These are phyloP conservation scores for Balaeniceps rex DNA, from an alignment of 2,113 vertebrate species.

Conservation along the genomic window DNA sequence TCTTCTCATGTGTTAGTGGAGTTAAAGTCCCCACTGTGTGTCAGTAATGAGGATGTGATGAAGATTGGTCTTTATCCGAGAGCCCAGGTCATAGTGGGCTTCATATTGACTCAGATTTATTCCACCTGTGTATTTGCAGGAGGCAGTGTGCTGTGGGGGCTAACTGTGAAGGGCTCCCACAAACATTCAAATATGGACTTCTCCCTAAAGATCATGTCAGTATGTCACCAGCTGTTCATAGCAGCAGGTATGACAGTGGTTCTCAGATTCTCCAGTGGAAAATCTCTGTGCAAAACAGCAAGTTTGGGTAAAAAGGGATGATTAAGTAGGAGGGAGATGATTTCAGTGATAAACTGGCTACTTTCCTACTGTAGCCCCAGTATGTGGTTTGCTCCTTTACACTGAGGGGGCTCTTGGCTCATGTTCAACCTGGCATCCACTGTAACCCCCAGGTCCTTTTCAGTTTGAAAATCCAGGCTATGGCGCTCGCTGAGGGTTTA, in stretches of 20 bases:
- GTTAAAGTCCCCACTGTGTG: background rate
- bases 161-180: background rate
- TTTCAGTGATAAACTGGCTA: background rate
- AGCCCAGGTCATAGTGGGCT: background rate
- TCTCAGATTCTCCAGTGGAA: background rate
- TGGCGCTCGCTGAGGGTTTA: background rate
- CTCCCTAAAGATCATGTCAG: background rate
- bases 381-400: background rate
- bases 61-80: background rate
- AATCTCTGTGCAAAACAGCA: background rate
- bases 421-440: background rate
- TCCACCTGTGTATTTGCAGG: background rate
- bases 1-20: background rate
- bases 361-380: background rate
- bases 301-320: background rate
- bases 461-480: background rate
- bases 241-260: background rate
- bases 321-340: background rate
- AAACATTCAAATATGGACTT: background rate
- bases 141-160: background rate
- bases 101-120: background rate
- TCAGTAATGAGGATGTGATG: background rate
- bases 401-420: background rate
- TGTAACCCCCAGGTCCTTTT: background rate
- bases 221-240: background rate